Base-by-base conservation (phyloP, 2,797 vertebrate genomes). In the Molothrus ater region DNA sequence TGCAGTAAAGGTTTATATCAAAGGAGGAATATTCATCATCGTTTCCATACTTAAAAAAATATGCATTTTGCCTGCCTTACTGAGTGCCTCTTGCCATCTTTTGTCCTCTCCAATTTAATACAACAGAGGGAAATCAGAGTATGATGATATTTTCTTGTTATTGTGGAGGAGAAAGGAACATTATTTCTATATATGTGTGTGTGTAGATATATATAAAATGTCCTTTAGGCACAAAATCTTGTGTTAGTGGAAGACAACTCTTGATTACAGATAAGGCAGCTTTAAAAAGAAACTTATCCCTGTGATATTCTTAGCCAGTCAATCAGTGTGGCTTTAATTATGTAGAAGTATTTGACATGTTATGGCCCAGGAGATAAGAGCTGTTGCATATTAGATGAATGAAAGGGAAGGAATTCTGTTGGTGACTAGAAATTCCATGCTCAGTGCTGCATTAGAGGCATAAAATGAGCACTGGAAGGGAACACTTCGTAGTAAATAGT, bases 261-360 rank as follows among this genome's bases (percentile, higher is more conserved):
- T 93, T 91, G 86, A 86, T 94, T 95, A 92, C 70, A 91, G 89
- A 94, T 92, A 92, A 81, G 81, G 42, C 54, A 74, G 81, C 82
- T 92, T 93, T 94, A 90, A 90, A 97, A 94, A 92, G 64, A 86
- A 94, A 79, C 83, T 83, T 93, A 57, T 13, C 80, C 34, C 51
- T 91, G 72, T 85, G 93, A 93, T 95, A 94, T 93, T 95, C 88
- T 86, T 83, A 92, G 92, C 70, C 73, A 91, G 88, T 92, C 81
- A 92, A 93, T 93, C 95, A 94, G 66, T n/a, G 68, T 90, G 70
- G 83, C 80, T 96, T 97, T 95, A 96, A 97, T 97, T 96, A 95
- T 92, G 91, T 70, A 90, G 84, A 96, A 95, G 83, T 92, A 87
- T 92, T 94, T 96, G 96, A 96, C 81, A 79, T 91, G 70, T 90